These are phyloP conservation scores for Trichopoda pennipes DNA, from an alignment of 2,888 invertebrate species.

Conservation along the genomic window DNA sequence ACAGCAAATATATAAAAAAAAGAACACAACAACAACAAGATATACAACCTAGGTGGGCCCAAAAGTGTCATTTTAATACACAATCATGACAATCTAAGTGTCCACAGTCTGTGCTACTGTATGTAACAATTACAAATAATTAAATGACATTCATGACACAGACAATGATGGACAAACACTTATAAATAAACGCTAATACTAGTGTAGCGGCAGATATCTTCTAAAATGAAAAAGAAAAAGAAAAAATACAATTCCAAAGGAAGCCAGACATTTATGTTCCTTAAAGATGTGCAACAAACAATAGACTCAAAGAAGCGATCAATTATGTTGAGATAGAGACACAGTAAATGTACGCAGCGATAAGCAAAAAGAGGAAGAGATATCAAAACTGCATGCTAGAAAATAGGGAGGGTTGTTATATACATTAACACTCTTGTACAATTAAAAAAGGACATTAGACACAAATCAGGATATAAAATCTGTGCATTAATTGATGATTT, in stretches of 20 bases:
- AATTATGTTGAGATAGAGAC: slow-evolving; percentile 46
- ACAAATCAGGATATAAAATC: slow-evolving; percentile 39
- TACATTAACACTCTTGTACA: slow-evolving; percentile 57
- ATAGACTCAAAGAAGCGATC: slow-evolving; percentile 45
- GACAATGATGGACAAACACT: slow-evolving; percentile 23
- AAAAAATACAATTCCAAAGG: slow-evolving; percentile 55
- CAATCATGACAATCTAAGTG: slow-evolving; percentile 61
- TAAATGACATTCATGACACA: slow-evolving; percentile 55
- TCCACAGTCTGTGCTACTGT: slow-evolving; percentile 61
- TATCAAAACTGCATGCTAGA: neutral
- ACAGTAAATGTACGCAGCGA: slow-evolving; percentile 16
- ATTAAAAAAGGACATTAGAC: neutral
- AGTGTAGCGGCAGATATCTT: neutral
- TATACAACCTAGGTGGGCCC: slow-evolving; percentile 61
- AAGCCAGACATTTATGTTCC: slow-evolving; percentile 39
- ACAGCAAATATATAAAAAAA: neutral
- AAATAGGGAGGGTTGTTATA: slow-evolving; percentile 35
- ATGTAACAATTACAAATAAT: slow-evolving; percentile 62
- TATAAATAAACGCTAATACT: neutral
- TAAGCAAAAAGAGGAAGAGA: neutral
- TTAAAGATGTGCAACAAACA: slow-evolving; percentile 45
- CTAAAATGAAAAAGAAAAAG: neutral
- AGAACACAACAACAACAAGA: neutral
- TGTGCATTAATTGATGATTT: slow-evolving; percentile 31
- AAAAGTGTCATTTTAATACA: slow-evolving; percentile 58